phyloP scores from a whole-genome alignment of 2,113 vertebrate genomes.

The Elaphurus davidianus region DNA sequence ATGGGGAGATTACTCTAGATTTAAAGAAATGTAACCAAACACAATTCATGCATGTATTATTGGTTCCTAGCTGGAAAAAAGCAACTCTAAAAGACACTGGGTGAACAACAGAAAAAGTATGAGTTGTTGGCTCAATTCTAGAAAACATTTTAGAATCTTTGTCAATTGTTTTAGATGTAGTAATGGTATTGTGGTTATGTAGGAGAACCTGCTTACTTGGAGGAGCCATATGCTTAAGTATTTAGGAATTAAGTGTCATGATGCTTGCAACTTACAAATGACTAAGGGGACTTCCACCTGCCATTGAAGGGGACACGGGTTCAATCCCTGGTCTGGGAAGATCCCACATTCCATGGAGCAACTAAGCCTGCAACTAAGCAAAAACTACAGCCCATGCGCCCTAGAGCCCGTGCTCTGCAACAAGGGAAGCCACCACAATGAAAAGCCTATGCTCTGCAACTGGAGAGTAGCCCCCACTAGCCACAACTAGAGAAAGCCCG shows the following conservation, averaged over 20 bases:
- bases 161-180: not conserved
- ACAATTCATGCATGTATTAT: not conserved
- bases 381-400: not conserved
- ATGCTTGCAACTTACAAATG: not conserved
- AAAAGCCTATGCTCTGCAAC: not conserved
- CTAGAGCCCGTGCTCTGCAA: not conserved
- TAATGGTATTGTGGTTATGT: not conserved
- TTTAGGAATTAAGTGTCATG: not conserved
- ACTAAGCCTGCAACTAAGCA: not conserved
- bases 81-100: not conserved
- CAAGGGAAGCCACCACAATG: not conserved
- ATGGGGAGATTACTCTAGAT: not conserved
- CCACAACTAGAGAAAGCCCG: not conserved
- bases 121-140: not conserved
- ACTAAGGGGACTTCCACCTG: not conserved
- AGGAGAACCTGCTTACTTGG: not conserved
- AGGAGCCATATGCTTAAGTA: not conserved
- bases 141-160: not conserved
- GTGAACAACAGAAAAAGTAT: not conserved
- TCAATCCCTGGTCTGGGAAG: not conserved
- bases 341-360: not conserved
- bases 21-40: not conserved
- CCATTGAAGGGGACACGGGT: not conserved
- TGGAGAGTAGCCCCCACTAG: not conserved
- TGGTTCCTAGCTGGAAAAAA: not conserved